These are phyloP conservation scores for Calyptommatus sinebrachiatus DNA, from an alignment of 2,113 vertebrate genomes.

Conservation along the genomic window DNA sequence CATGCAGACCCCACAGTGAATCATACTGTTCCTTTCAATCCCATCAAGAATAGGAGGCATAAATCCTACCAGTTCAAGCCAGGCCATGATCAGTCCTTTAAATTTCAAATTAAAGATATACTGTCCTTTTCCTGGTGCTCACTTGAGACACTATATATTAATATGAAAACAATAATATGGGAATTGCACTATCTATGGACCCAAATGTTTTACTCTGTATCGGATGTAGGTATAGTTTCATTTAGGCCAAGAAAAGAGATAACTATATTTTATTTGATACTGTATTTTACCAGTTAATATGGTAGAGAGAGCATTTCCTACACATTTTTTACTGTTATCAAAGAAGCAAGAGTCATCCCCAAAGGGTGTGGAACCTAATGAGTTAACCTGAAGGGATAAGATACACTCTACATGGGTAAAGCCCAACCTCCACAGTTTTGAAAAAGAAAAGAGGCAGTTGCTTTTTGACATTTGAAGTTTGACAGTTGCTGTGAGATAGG, in stretches of 20 bases:
- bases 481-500: too few species aligned
- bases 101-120: slow-evolving; percentile 71
- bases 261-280: too few species aligned
- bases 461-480: too few species aligned
- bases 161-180: slow-evolving; percentile 51
- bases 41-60: slow-evolving; percentile 73
- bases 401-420: too few species aligned
- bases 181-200: slow-evolving; percentile 41
- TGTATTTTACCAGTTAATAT: too few species aligned
- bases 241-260: slow-evolving; percentile 32
- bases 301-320: too few species aligned
- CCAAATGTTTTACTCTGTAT: slow-evolving; percentile 38
- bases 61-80: slow-evolving; percentile 77
- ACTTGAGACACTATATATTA: slow-evolving; percentile 57
- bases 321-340: too few species aligned
- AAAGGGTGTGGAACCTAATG: too few species aligned
- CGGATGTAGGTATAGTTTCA: not conserved
- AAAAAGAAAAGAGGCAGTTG: too few species aligned
- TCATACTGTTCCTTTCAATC: slow-evolving; percentile 78
- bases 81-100: slow-evolving; percentile 67
- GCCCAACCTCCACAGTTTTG: too few species aligned
- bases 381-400: too few species aligned
- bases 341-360: too few species aligned
- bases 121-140: slow-evolving; percentile 65
- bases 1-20: slow-evolving; percentile 63